Evolutionary conservation across 1,140 invertebrate genomes (phyloP), one percentile per base, ranked within the genome.

Genomic region (Brachionus rubens): DNA sequence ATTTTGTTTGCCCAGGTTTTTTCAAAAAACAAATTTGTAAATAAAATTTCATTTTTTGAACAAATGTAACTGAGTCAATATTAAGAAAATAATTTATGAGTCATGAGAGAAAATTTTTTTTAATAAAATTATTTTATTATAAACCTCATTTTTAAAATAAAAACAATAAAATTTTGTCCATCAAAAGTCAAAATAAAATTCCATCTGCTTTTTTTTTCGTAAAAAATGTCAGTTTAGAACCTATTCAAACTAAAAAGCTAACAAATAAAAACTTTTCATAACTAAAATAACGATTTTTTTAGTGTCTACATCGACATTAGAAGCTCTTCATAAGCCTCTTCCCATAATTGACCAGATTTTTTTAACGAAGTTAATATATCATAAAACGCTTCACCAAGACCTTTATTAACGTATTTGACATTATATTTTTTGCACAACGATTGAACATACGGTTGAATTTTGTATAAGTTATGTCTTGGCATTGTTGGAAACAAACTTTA

Each of bases 401-500:
- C 78, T 75, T 85, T 85, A 6, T 79, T 79, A 59, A 81, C 70
- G 77, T 83, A 84, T 5, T 77, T 56, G 3, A 85, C 76, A 40
- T 79, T 78, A 78, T 85, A 81, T 80, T 84, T 84, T 67, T 82
- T 77, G 80, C 82, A 83, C 5, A 84, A 26, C 6, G 82, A 81
- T 75, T 81, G 79, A 12, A 85, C 83, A 28, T 83, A 79, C 16
- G 82, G 80, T 3, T 80, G 79, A 10, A 84, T 80, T 77, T 84
- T 84, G 52, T 80, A 79, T 26, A 81, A 79, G 56, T 85, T 85
- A 76, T 84, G 83, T 75, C 84, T 75, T 14, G 84, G 83, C 84
- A 85, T 85, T 24, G 80, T 83, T 26, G 84, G 84, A 68, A 84
- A 85, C 70, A 84, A 78, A 68, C 83, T 85, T 41, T 40, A 56